These are phyloP conservation scores for Grapholita molesta DNA, from an alignment of 1,140 invertebrate genomes.

Conservation along the genomic window DNA sequence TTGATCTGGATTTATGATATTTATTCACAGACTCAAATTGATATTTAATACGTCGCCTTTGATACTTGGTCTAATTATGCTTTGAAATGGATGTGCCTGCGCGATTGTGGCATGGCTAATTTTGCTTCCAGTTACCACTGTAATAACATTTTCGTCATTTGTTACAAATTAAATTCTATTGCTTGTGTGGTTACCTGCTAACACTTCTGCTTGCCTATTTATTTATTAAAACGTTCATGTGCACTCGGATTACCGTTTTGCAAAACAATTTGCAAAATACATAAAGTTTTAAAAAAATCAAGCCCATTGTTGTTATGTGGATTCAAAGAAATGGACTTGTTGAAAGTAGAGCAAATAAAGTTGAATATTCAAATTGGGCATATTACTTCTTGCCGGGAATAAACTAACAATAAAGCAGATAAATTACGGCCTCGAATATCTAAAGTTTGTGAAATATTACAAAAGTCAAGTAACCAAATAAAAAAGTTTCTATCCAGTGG, in stretches of 20 bases:
- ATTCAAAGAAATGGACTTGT: not conserved
- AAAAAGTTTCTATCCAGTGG: not conserved
- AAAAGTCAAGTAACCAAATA: conserved; percentile 4
- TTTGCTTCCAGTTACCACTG: not conserved
- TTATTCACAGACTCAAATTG: conserved; percentile 5
- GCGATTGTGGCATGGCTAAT: not conserved
- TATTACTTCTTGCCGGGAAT: not conserved
- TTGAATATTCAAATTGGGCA: not conserved
- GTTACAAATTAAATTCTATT: not conserved
- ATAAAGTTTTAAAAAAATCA: not conserved
- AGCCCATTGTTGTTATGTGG: not conserved
- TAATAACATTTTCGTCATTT: not conserved
- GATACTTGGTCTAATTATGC: not conserved
- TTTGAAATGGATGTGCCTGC: not conserved
- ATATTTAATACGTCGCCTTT: not conserved
- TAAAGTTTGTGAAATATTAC: not conserved
- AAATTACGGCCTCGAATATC: not conserved
- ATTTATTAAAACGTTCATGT: too few species aligned
- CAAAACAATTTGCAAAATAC: not conserved
- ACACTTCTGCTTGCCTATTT: not conserved
- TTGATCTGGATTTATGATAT: conserved; percentile 10
- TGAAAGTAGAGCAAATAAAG: not conserved
- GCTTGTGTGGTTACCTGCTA: not conserved
- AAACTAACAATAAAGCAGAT: not conserved
- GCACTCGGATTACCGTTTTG: not conserved